These are phyloP conservation scores for Ephestia elutella DNA, from an alignment of 1,140 invertebrate genomes.

Conservation along the genomic window DNA sequence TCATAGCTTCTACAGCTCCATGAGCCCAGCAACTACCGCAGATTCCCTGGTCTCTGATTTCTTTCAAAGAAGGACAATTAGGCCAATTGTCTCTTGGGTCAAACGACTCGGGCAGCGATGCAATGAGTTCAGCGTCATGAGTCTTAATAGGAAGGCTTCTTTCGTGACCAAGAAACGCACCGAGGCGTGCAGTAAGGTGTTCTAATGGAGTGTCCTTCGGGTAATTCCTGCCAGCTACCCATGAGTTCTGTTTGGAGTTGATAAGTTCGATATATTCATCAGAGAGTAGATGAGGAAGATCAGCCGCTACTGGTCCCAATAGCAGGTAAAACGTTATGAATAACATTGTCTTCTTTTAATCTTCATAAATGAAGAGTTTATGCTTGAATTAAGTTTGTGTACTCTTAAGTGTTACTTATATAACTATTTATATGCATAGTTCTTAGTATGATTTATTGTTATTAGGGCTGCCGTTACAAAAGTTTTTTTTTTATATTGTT, in stretches of 20 bases:
- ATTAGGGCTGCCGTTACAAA: too few relatives aligned
- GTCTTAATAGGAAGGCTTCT: too few relatives aligned
- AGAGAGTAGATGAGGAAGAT: not conserved
- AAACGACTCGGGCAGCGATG: slow-evolving; percentile 80
- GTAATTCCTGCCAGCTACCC: not conserved
- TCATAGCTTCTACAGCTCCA: too few relatives aligned
- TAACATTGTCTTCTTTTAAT: too few relatives aligned
- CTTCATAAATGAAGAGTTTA: too few relatives aligned
- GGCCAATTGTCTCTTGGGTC: slow-evolving; percentile 87
- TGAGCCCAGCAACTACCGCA: too few relatives aligned
- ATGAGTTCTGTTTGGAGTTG: not conserved
- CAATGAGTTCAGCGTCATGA: slow-evolving; percentile 38
- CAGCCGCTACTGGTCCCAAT: not conserved
- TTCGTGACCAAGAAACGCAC: not conserved
- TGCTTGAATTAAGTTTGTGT: too few relatives aligned
- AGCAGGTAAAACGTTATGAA: too few relatives aligned
- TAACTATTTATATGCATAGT: too few relatives aligned
- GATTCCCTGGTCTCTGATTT: slow-evolving; percentile 71
- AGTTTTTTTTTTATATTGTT: too few relatives aligned
- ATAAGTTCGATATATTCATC: not conserved
- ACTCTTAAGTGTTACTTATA: too few relatives aligned
- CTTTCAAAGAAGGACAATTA: slow-evolving; percentile 83
- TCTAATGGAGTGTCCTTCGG: not conserved
- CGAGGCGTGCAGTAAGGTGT: not conserved
- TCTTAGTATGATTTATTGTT: too few relatives aligned